Evolutionary conservation across 2,113 vertebrate species (phyloP), one percentile per base, ranked within the genome.

Genomic region (Otus sunia): DNA sequence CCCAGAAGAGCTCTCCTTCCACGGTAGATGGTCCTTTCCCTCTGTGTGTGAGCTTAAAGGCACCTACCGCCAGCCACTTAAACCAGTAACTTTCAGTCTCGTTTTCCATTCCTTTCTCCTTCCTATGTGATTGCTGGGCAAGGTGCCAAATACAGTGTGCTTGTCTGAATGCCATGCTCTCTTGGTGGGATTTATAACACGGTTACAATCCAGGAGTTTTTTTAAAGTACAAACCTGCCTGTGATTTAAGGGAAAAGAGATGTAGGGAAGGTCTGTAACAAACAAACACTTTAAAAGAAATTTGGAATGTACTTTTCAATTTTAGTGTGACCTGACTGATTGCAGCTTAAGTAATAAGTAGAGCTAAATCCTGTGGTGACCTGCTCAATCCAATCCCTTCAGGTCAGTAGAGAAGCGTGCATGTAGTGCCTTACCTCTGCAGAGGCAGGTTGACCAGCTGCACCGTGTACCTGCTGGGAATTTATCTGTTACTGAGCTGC

Each of bases 311-410:
- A 71, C 55, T 49, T 93, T 75, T 83, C 56, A 55, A 14, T 93
- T 93, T 93, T 52, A 50, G 9, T 56, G 37, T 82, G 76, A 64
- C 91, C 56, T 86, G 41, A 36, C 36, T 78, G 88, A 67, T 62
- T 62, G 36, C 60, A 88, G 68, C 52, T 92, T 92, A 84, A 94
- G 66, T 49, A 79, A 36, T 83, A 83, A 78, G 77, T 34, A 80
- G 19, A 74, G 29, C 34, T 92, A 87, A 95, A 94, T 96, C 86
- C 83, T 78, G 23, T 75, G 68, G 29, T 95, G 94, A 94, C 86
- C 73, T 0, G 0, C 21, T 75, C 77, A 73, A 10, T 76, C 34
- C 85, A 90, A 18, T 95, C 75, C 5, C 5, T 49, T 88, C 55
- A 67, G 56, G 63, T 80, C 55, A 84, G 50, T 5, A 59, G 64